These are phyloP conservation scores for Xenopus laevis DNA, from an alignment of 2,113 vertebrate genomes.

Conservation along the genomic window DNA sequence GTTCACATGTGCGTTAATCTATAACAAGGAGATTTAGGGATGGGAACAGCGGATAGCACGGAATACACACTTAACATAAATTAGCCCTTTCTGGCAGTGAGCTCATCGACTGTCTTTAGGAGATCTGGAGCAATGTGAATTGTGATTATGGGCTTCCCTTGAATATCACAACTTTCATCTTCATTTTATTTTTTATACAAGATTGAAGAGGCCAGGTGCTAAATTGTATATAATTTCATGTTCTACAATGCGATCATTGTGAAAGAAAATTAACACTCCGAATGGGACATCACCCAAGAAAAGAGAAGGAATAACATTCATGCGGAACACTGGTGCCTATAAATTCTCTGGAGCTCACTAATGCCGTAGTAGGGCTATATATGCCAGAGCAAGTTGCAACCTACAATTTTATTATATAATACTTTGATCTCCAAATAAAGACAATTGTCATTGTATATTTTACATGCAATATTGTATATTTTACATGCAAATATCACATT, in stretches of 20 bases:
- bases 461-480: too few species aligned
- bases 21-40: slow-evolving; percentile 42
- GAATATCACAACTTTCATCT: slow-evolving; percentile 8
- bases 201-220: slow-evolving; percentile 42
- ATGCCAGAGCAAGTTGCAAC: too few species aligned
- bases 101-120: slow-evolving; percentile 7
- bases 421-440: too few species aligned
- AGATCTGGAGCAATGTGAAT: slow-evolving; percentile 32
- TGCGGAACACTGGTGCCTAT: too few species aligned
- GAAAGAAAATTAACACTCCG: slow-evolving; percentile 24
- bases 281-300: neutral
- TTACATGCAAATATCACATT: too few species aligned
- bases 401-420: too few species aligned
- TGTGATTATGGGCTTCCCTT: neutral
- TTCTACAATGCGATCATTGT: slow-evolving; percentile 35
- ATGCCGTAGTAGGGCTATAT: too few species aligned
- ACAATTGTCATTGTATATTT: too few species aligned
- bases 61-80: slow-evolving; percentile 17
- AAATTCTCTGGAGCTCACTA: too few species aligned
- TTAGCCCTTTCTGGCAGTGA: slow-evolving; percentile 50
- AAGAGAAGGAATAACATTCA: too few species aligned
- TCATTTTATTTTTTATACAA: slow-evolving; percentile 16
- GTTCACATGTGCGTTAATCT: slow-evolving; percentile 58
- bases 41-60: neutral
- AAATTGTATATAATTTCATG: slow-evolving; percentile 43